phyloP scores from a whole-genome alignment of 1,140 invertebrate species.

The Cheumatopsyche charites region DNA sequence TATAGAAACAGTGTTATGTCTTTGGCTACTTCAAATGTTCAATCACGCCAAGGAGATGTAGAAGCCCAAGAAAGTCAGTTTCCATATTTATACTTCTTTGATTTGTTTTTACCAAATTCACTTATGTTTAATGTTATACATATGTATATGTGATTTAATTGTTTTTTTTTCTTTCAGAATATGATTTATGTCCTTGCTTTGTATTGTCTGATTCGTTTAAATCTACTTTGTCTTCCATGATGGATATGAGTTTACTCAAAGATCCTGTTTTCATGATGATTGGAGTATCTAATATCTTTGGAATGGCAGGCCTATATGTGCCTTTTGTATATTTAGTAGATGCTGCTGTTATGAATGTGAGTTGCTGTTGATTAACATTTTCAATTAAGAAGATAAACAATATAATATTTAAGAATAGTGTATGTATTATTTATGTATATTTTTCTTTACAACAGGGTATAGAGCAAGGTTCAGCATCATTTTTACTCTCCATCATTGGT shows the following conservation, averaged over 20 bases:
- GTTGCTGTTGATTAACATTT: slow-evolving; percentile 46
- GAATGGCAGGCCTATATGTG: slow-evolving; percentile 89
- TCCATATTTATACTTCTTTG: not conserved
- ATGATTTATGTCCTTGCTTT: slow-evolving; percentile 78
- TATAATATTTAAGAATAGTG: not conserved
- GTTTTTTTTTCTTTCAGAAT: slow-evolving; percentile 57
- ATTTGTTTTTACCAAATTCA: not conserved
- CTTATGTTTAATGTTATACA: not conserved
- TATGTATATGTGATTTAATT: not conserved
- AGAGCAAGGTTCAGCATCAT: slow-evolving; percentile 76
- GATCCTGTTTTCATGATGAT: slow-evolving; percentile 93
- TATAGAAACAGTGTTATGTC: slow-evolving; percentile 86
- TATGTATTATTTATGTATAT: not conserved
- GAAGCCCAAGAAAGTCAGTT: slow-evolving; percentile 73
- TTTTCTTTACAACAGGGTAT: slow-evolving; percentile 68
- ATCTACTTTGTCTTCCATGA: slow-evolving; percentile 85
- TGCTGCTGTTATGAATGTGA: slow-evolving; percentile 73
- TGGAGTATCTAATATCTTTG: slow-evolving; percentile 93
- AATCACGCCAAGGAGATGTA: slow-evolving; percentile 61
- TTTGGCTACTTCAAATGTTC: slow-evolving; percentile 71
- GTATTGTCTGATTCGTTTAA: slow-evolving; percentile 81
- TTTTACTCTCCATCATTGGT: slow-evolving; percentile 92
- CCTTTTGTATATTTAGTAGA: slow-evolving; percentile 94
- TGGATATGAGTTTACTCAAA: slow-evolving; percentile 89
- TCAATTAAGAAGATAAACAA: slow-evolving; percentile 3